Base-by-base conservation (phyloP, 2,888 invertebrate species). In the Adineta ricciae region DNA sequence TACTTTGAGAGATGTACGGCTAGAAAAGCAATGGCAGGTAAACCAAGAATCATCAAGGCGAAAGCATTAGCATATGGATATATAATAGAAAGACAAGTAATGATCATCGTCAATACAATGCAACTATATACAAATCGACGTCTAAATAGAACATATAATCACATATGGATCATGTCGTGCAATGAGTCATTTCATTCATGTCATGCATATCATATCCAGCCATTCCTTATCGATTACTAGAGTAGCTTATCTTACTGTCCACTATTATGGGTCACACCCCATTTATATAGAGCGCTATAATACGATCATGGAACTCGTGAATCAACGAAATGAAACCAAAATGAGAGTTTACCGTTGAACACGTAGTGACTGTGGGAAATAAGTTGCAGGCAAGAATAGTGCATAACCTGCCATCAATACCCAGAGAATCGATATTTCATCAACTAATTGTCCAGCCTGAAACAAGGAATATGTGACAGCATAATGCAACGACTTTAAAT, bases 341-440 rank as follows among this genome's bases (percentile, higher is more conserved):
- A 54, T 41, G 32, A 36, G 24, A 78, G 64, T 72, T 52, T 84
- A 88, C 88, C 88, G 87, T 78, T 88, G 87, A 38, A 87, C 86
- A 24, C 84, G 86, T 21, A 89, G 87, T 38, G 87, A 87, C 46
- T 83, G 84, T 3, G 88, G 88, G 86, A 89, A 87, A 84, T 87
- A 83, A 56, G 84, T 83, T 49, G 86, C 86, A n/a, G 88, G 88
- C 83, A 86, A 88, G 91, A 94, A 94, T 91, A 94, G 92, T 54
- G 94, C 93, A 89, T 94, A 93, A 9, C 93, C 93, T 38, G 94
- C 94, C 92, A 94, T 93, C 87, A 94, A 93, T 2, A 94, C 93
- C 95, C 95, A 95, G 83, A 95, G 89, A 88, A 95, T 95, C 82
- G 94, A 93, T 87, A 95, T 90, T 89, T 95, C 95, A 90, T 95